A percentile compares a stretch with the other conserved stretches of the same genome.
Conservation (phyloP, 2,888 invertebrate genomes). For the Tridacna crocea region DNA sequence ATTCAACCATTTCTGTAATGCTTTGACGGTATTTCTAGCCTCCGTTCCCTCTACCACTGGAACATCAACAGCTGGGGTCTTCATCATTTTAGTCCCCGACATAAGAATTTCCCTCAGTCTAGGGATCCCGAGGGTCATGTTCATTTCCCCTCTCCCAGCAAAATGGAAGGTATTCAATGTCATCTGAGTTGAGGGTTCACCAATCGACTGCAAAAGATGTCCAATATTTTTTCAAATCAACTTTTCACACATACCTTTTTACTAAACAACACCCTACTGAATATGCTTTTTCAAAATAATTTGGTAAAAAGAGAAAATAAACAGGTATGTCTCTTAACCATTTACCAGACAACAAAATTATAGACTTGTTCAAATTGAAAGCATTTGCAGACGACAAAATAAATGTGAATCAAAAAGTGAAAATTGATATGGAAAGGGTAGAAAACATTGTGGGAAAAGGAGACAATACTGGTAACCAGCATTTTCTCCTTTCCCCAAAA, state of each 20-base stretch:
- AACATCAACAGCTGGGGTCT: constrained; percentile 98
- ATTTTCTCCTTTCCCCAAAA: not conserved
- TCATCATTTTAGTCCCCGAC: constrained; percentile 95
- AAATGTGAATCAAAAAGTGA: not conserved
- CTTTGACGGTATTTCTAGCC: constrained; percentile 87
- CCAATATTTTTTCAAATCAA: not conserved
- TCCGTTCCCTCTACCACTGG: constrained; percentile 88
- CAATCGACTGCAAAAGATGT: constrained; percentile 89
- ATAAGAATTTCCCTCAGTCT: constrained; percentile 98
- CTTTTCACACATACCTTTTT: too few species aligned
- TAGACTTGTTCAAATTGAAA: not conserved
- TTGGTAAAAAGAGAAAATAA: too few species aligned
- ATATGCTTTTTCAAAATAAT: too few species aligned
- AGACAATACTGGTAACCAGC: not conserved
- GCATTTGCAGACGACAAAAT: not conserved
- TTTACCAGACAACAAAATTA: not conserved
- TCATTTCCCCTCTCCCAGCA: constrained; percentile 99
- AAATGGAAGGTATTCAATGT: constrained; percentile 99
- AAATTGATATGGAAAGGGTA: not conserved
- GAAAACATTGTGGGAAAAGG: constrained; percentile 7
- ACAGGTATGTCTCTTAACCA: too few species aligned
- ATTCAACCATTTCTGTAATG: constrained; percentile 90
- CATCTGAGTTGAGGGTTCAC: constrained; percentile 99
- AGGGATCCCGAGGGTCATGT: constrained; percentile 99
- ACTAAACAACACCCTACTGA: too few species aligned